Conservation (phyloP, 1,140 invertebrate species). For the Amphibalanus amphitrite region DNA sequence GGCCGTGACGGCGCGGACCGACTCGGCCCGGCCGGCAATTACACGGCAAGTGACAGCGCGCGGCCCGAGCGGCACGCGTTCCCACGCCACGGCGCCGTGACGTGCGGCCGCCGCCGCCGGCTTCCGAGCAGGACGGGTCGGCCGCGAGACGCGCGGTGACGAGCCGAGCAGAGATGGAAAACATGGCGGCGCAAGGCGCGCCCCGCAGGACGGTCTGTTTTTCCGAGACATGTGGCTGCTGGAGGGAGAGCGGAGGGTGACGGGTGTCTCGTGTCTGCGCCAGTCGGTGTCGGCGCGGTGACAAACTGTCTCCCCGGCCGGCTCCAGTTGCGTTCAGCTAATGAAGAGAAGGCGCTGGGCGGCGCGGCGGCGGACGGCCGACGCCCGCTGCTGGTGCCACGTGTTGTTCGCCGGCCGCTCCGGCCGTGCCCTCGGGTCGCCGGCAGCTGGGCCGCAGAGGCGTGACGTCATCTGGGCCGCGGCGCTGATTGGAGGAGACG, state of each 20-base stretch:
- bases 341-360: neutral
- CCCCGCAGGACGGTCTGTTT: too few relatives aligned
- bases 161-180: too few relatives aligned
- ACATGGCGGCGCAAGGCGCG: too few relatives aligned
- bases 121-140: too few relatives aligned
- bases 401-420: too few relatives aligned
- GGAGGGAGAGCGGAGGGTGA: neutral
- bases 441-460: neutral
- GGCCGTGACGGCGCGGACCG: neutral
- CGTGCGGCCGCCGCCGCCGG: too few relatives aligned
- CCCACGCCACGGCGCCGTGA: neutral
- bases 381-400: too few relatives aligned
- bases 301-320: too few relatives aligned
- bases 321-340: neutral
- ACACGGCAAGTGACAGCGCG: neutral
- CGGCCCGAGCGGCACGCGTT: neutral
- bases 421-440: too few relatives aligned
- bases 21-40: neutral
- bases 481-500: neutral
- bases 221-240: too few relatives aligned
- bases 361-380: too few relatives aligned
- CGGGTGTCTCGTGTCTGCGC: neutral
- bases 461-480: neutral
- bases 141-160: too few relatives aligned
- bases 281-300: neutral